These are phyloP conservation scores for Machimus rusticus DNA, from an alignment of 2,888 invertebrate genomes.

Conservation along the genomic window DNA sequence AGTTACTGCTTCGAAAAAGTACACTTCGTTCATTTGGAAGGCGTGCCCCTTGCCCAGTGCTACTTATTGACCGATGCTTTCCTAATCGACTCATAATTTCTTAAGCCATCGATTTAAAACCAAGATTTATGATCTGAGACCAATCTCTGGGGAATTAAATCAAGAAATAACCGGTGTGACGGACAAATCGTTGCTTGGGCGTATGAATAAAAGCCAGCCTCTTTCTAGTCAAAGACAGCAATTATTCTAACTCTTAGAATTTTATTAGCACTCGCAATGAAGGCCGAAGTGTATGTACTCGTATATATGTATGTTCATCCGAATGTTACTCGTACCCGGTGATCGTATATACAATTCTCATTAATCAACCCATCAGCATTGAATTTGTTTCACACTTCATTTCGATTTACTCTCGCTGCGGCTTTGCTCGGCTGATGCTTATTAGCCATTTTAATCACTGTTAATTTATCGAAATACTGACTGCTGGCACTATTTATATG, in stretches of 20 bases:
- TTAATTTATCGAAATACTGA: neutral
- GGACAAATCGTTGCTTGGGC: neutral
- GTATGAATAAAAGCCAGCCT: neutral
- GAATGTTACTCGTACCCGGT: neutral
- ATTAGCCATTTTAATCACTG: neutral
- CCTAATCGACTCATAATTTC: slow-evolving; percentile 9
- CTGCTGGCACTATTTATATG: neutral
- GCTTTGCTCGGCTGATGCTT: neutral
- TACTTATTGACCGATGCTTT: neutral
- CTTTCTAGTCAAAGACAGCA: neutral
- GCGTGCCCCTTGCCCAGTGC: neutral
- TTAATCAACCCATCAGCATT: slow-evolving; percentile 12
- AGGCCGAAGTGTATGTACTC: neutral
- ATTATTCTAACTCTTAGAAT: neutral
- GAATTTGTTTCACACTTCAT: slow-evolving; percentile 16
- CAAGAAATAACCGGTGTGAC: slow-evolving; percentile 2
- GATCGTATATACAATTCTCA: neutral
- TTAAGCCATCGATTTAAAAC: neutral
- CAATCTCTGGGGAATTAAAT: slow-evolving; percentile 15
- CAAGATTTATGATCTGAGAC: slow-evolving; percentile 18
- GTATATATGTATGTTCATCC: neutral
- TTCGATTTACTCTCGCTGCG: neutral
- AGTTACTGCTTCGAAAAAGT: neutral
- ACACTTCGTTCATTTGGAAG: neutral
- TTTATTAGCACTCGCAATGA: neutral